Evolutionary conservation across 2,113 vertebrate genomes (phyloP), one percentile per base, ranked within the genome.

Genomic region (Circaetus gallicus): DNA sequence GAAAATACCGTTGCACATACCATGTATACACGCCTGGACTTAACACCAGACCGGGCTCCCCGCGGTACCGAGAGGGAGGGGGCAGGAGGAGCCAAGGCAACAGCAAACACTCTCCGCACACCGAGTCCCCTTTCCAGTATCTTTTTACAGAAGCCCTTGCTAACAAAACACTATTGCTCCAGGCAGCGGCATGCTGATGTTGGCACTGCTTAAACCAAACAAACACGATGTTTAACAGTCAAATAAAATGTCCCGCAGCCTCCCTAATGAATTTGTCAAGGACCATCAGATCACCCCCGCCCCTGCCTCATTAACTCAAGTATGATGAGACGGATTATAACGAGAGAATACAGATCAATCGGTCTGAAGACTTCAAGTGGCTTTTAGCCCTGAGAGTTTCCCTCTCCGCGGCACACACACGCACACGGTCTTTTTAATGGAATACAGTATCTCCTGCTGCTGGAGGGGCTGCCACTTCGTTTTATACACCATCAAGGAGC

Each of bases 251-350:
- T 98, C 98, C 98, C 96, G 97, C 98, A 95, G 97, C 97, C 98
- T 98, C 98, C 98, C 98, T 98, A 98, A 98, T 98, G 98, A 98
- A 98, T 98, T 98, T 98, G 98, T 98, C 98, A 98, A 98, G 98
- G 97, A 93, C 97, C 97, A 98, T 97, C 98, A 98, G 98, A 98
- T 98, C 98, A 96, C 94, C 97, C 97, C 98, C 97, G 96, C 98
- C 96, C 97, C 95, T 94, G 98, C 98, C 98, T 98, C 98, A 98
- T 99, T 98, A 98, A 98, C 98, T 98, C 98, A 97, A 98, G 98
- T 98, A 98, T 98, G 98, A 98, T 98, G 98, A 98, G 98, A 95
- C 95, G 98, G 97, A 98, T 98, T 98, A 98, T 97, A 98, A 98
- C 93, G 91, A 98, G 97, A 98, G 98, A 97, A 98, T 93, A 98